These are phyloP conservation scores for Holacanthus passer DNA, from an alignment of 2,113 vertebrate genomes.

Conservation along the genomic window DNA sequence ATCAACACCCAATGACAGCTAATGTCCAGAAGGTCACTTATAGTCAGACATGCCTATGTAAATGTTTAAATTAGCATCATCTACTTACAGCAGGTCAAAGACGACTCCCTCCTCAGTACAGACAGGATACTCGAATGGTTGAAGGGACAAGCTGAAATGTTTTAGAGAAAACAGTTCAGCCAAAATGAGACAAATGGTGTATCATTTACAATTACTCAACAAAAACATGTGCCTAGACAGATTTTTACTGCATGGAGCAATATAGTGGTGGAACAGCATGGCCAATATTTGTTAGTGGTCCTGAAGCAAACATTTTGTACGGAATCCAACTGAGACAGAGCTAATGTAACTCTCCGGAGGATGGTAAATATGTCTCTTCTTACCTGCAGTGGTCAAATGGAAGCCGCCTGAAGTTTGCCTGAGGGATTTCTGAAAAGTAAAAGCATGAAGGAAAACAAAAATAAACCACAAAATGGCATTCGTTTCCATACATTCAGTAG, in stretches of 20 bases:
- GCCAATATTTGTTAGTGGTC: not conserved
- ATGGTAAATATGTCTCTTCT: slow-evolving; percentile 36
- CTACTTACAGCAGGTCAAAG: slow-evolving; percentile 91
- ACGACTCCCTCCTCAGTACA: slow-evolving; percentile 93
- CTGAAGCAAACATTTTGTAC: not conserved
- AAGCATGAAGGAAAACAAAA: not conserved
- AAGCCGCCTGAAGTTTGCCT: slow-evolving; percentile 91
- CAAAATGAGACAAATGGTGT: not conserved
- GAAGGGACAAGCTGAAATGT: slow-evolving; percentile 91
- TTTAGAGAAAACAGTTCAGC: not conserved
- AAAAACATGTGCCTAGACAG: not conserved
- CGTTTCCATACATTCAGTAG: not conserved
- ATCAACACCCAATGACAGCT: not conserved
- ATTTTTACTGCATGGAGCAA: not conserved
- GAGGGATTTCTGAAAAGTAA: slow-evolving; percentile 88
- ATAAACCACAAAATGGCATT: not conserved
- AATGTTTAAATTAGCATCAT: not conserved
- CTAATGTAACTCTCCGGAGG: not conserved
- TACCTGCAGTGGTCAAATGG: slow-evolving; percentile 98
- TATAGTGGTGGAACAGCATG: not conserved
- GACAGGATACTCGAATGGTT: slow-evolving; percentile 96
- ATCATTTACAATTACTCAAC: not conserved
- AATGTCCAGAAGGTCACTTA: not conserved
- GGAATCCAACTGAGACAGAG: not conserved
- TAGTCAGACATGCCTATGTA: not conserved